Evolutionary conservation across 2,888 invertebrate genomes (phyloP), one percentile per base, ranked within the genome.

Genomic region (Cactoblastis cactorum): DNA sequence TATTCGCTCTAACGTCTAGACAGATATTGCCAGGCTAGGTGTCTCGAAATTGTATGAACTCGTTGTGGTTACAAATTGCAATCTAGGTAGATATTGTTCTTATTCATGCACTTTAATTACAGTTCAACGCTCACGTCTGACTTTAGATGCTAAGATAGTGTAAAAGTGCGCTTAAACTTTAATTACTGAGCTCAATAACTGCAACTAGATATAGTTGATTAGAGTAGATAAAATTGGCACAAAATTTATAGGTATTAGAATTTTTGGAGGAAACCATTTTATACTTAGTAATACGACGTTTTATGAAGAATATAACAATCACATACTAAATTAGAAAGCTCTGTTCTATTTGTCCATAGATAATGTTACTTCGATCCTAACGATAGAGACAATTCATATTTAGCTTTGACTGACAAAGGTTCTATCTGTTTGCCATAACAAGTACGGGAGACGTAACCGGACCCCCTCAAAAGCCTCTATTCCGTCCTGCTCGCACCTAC

Each of bases 381-480:
- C 49, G 63, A 62, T 63, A 61, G 60, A 62, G 61, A 64, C 70
- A 65, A 65, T 68, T 66, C 63, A 71, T 67, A 65, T 70, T 67
- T 69, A 75, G 77, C 79, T 80, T 76, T 71, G 70, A 67, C 65
- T 66, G 67, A 74, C 68, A 66, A 69, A 77, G 71, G 70, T 75
- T 76, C 74, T 76, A 69, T 69, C 63, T 80, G 73, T 77, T 69
- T 65, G 73, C 80, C 71, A 74, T 75, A 77, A 75, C 77, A 63
- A 69, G 67, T 65, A 62, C 59, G 67, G 76, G 75, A 81, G 71
- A 79, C 75, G 76, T 83, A 84, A 81, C 87, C 84, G 83, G 83
- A 83, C 83, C 83, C 85, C 83, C 79, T 80, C 79, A 72, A 67
- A 77, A 80, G 83, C 83, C 77, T 79, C 77, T 75, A 53, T 39